phyloP scores from a whole-genome alignment of 1,140 invertebrate species.

The Microplitis demolitor region DNA sequence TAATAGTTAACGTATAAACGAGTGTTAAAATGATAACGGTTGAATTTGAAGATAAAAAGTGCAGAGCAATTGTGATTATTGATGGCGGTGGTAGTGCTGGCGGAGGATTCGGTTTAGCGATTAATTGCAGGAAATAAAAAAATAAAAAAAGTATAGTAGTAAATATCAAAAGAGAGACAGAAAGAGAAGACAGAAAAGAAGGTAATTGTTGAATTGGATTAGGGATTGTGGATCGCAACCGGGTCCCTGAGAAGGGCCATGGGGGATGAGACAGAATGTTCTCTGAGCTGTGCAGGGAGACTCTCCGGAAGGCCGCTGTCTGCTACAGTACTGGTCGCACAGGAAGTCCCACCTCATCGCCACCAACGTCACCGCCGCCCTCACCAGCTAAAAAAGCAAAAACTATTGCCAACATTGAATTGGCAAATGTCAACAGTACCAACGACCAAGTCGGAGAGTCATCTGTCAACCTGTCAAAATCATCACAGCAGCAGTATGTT shows the following conservation, averaged over 20 bases:
- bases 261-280: slow-evolving; percentile 63
- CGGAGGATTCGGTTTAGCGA: no score
- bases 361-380: slow-evolving; percentile 56
- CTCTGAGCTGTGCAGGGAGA: slow-evolving; percentile 68
- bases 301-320: slow-evolving; percentile 64
- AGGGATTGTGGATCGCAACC: background rate
- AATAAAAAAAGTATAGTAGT: background rate
- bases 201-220: background rate
- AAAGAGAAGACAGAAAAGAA: background rate
- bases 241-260: slow-evolving; percentile 57
- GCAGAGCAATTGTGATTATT: background rate
- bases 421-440: slow-evolving; percentile 49
- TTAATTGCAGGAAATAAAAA: background rate
- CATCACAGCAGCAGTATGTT: slow-evolving; percentile 1
- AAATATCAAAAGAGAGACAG: background rate
- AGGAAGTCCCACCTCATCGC: slow-evolving; percentile 56
- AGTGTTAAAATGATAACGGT: background rate
- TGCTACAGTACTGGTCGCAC: slow-evolving; percentile 59
- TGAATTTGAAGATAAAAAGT: background rate
- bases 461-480: slow-evolving; percentile 16
- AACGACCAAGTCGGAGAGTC: slow-evolving; percentile 32
- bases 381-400: slow-evolving; percentile 57
- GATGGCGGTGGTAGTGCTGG: no score
- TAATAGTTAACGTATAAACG: background rate
- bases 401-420: slow-evolving; percentile 44